phyloP scores from a whole-genome alignment of 2,113 vertebrate species.

The Actinemys pallida region DNA sequence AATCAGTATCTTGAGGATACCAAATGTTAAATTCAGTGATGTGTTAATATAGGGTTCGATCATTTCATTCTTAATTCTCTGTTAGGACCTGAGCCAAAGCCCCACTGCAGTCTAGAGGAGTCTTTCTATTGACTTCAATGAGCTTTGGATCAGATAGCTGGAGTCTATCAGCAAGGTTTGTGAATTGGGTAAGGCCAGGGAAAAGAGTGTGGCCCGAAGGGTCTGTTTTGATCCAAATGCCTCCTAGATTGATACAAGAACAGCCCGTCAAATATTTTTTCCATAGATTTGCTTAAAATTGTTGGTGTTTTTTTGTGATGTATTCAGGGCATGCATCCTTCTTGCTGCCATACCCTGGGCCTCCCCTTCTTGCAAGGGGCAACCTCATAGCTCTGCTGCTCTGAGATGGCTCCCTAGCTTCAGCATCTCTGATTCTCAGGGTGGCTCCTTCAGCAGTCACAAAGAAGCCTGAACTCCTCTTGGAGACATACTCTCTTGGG shows the following conservation, averaged over 20 bases:
- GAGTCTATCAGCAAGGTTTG: background rate
- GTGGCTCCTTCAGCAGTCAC: background rate
- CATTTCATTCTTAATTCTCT: background rate
- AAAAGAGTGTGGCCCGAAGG: background rate
- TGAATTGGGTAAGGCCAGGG: background rate
- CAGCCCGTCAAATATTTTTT: background rate
- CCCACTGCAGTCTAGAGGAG: background rate
- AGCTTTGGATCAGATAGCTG: rapidly evolving
- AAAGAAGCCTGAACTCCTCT: background rate
- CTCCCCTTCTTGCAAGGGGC: background rate
- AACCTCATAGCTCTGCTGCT: background rate
- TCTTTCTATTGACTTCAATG: background rate
- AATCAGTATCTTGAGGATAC: background rate
- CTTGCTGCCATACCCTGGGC: background rate
- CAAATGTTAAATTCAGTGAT: background rate
- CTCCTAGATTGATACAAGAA: background rate
- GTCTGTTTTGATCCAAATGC: background rate
- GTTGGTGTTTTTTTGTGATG: background rate
- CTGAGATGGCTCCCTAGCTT: background rate
- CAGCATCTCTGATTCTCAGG: background rate
- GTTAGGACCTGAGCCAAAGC: background rate
- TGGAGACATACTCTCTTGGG: background rate
- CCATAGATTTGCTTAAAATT: rapidly evolving
- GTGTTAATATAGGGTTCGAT: background rate
- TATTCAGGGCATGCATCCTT: background rate